Conservation (phyloP, 2,113 vertebrate genomes). For the Anarrhichthys ocellatus region DNA sequence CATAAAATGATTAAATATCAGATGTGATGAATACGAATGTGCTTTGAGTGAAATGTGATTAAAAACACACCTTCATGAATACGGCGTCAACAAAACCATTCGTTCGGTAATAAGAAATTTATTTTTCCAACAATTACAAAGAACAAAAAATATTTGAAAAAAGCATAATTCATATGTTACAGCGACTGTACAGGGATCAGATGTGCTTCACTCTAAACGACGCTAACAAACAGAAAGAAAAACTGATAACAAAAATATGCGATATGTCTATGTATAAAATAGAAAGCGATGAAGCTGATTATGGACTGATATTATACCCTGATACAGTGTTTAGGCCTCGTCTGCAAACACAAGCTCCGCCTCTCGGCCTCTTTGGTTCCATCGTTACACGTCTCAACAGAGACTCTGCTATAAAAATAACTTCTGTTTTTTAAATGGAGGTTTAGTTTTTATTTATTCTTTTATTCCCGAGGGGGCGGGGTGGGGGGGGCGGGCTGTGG, state of each 20-base stretch:
- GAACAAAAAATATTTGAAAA: constrained; percentile 81
- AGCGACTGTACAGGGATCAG: constrained; percentile 95
- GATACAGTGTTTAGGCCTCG: constrained; percentile 93
- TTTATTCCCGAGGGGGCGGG: constrained; percentile 86
- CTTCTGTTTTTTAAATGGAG: constrained; percentile 89
- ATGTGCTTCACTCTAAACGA: constrained; percentile 92
- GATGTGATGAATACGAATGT: not conserved
- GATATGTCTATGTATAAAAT: constrained; percentile 87
- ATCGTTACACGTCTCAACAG: constrained; percentile 94
- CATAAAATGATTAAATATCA: not conserved
- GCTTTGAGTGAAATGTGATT: not conserved
- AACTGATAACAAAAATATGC: constrained; percentile 82
- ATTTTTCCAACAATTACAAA: constrained; percentile 83
- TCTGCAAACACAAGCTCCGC: constrained; percentile 84
- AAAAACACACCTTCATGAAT: not conserved
- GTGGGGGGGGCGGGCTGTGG: too few relatives aligned
- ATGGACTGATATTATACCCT: constrained; percentile 91
- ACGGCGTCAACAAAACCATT: constrained; percentile 1
- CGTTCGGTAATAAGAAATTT: constrained; percentile 82
- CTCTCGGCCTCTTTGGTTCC: constrained; percentile 98
- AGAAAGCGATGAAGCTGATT: constrained; percentile 88
- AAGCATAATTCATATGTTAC: constrained; percentile 88
- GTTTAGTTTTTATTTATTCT: constrained; percentile 74
- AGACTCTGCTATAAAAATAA: constrained; percentile 97
- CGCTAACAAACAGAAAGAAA: constrained; percentile 89